phyloP scores from a whole-genome alignment of 2,888 invertebrate genomes.

The Noctua pronuba region DNA sequence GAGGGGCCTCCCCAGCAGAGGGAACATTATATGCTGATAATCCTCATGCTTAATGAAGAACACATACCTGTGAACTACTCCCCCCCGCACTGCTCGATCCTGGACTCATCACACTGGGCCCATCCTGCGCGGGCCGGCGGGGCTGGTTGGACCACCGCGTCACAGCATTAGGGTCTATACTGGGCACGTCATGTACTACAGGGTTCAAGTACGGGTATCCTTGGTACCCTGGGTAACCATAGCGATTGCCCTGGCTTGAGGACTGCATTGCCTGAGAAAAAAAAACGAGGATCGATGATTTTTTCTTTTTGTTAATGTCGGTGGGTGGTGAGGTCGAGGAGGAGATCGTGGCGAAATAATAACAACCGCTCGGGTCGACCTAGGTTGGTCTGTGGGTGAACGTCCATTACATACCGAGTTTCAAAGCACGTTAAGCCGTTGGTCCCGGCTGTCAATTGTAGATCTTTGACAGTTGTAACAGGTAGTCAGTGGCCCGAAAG shows the following conservation, averaged over 20 bases:
- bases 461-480: too few species aligned
- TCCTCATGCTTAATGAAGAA: not conserved
- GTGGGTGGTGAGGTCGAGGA: too few species aligned
- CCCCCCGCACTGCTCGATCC: conserved; percentile 7
- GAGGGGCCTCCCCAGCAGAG: not conserved
- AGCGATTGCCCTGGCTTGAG: conserved; percentile 33
- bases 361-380: too few species aligned
- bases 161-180: conserved; percentile 72
- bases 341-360: too few species aligned
- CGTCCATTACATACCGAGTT: too few species aligned
- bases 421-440: too few species aligned
- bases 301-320: too few species aligned
- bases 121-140: conserved; percentile 60
- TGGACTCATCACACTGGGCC: conserved; percentile 17
- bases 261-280: conserved; percentile 53
- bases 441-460: too few species aligned
- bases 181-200: conserved; percentile 74
- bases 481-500: too few species aligned
- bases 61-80: conserved; percentile 43
- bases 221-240: conserved; percentile 71
- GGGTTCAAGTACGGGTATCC: conserved; percentile 82
- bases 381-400: too few species aligned
- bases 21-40: not conserved
- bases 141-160: conserved; percentile 78
- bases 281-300: not conserved